Percentiles rank a stretch among this genome's conserved stretches.
These are phyloP conservation scores for Phaenicophaeus curvirostris DNA, from an alignment of 2,797 vertebrate genomes.

Conservation along the genomic window DNA sequence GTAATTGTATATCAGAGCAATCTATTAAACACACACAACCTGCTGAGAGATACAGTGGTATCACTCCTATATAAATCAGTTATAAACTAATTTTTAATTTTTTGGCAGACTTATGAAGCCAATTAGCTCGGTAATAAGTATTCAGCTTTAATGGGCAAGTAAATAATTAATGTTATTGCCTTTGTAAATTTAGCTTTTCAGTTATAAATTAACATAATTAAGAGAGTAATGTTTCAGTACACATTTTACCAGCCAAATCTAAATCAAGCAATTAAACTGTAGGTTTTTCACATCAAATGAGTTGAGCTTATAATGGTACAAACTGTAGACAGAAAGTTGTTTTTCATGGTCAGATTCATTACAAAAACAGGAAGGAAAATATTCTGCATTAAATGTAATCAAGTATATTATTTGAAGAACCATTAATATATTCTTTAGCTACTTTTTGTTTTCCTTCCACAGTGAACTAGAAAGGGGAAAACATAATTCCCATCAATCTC, in stretches of 20 bases:
- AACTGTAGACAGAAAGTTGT: constrained; percentile 70
- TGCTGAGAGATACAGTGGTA: constrained; percentile 28
- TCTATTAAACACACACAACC: constrained; percentile 36
- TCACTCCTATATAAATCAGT: constrained; percentile 60
- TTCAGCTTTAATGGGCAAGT: constrained; percentile 79
- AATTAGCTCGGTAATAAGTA: constrained; percentile 79
- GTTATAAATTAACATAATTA: constrained; percentile 84
- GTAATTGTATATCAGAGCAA: background rate
- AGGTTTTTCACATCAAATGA: constrained; percentile 77
- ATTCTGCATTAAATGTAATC: constrained; percentile 62
- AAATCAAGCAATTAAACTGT: constrained; percentile 82
- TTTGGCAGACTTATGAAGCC: constrained; percentile 75
- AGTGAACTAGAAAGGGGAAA: background rate
- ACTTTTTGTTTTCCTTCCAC: background rate
- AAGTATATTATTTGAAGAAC: constrained; percentile 67
- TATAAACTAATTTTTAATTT: constrained; percentile 75
- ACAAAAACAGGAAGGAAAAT: constrained; percentile 69
- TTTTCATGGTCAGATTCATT: constrained; percentile 73
- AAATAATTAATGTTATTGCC: constrained; percentile 86
- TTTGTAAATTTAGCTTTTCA: constrained; percentile 82
- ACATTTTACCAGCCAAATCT: constrained; percentile 77
- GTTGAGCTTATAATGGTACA: constrained; percentile 66
- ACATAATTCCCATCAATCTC: background rate
- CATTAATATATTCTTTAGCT: constrained; percentile 39
- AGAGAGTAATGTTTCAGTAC: constrained; percentile 78